phyloP scores from a whole-genome alignment of 2,113 vertebrate species.

The Notechis scutatus region DNA sequence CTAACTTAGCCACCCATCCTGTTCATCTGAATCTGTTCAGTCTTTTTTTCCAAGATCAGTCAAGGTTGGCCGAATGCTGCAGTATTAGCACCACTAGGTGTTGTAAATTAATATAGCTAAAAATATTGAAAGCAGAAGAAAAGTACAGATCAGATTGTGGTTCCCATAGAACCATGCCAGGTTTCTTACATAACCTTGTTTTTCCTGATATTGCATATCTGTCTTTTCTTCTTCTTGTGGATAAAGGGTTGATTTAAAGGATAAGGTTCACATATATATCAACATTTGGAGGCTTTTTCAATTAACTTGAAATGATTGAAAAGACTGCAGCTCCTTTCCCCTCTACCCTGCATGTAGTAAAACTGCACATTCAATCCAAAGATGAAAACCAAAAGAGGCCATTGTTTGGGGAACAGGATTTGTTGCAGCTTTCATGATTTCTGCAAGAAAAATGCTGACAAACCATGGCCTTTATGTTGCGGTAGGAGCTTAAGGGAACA shows the following conservation, averaged over 20 bases:
- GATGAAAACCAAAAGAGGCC: background rate
- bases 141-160: background rate
- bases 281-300: background rate
- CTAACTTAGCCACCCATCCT: background rate
- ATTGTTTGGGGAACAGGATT: background rate
- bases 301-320: background rate
- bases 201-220: background rate
- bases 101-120: background rate
- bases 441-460: background rate
- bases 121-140: background rate
- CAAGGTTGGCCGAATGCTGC: background rate
- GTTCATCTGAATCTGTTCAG: background rate
- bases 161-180: background rate
- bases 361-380: background rate
- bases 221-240: background rate
- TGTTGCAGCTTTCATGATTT: background rate
- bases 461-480: background rate
- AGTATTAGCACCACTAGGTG: background rate
- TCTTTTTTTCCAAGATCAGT: background rate
- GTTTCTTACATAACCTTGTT: constrained; percentile 1
- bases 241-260: constrained; percentile 11
- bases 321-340: background rate
- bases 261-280: background rate
- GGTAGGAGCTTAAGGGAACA: background rate
- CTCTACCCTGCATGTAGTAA: background rate